Evolutionary conservation across 2,797 vertebrate genomes (phyloP), one percentile per base, ranked within the genome.

Genomic region (Bradypodion ventrale): DNA sequence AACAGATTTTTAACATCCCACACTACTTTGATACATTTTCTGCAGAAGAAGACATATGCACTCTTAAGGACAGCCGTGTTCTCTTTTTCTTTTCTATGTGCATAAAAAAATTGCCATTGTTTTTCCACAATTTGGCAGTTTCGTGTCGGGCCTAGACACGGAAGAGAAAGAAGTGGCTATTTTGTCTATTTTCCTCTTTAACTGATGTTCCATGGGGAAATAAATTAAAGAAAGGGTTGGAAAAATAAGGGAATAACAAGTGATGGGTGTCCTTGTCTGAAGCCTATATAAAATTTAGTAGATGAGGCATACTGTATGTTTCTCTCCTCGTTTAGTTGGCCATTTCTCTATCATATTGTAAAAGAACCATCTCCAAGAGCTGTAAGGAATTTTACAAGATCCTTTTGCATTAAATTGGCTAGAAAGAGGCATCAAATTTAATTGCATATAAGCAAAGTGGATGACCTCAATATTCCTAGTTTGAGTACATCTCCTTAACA

Each of bases 1-100:
- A 73, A 78, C 56, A 84, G 59, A 78, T 79, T 52, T 56, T 19
- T 56, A 60, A 29, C 52, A 56, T 79, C 60, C 40, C 35, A 52
- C 29, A 29, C 68, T 56, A 73, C 44, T 49, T 73, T 35, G 21
- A 12, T 3, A 23, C 7, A 65, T 63, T 1, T 52, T 79, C 68
- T 84, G 12, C 69, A 79, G 44, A 63, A 63, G 27, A 32, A 79
- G 62, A 65, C 40, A 73, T 32, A 23, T 74, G 60, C 46, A 23
- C 27, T 66, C 19, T 40, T 40, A 27, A 21, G 25, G 46, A 49
- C 25, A 78, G 62, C 13, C 4, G 12, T 60, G 16, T 32, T 74
- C 19, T 80, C 42, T 59, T 21, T 35, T 6, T 37, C 42, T 44
- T 75, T 75, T 21, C 16, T 60, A 21, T 40, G 32, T 32, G 42